Evolutionary conservation across 2,888 invertebrate genomes (phyloP), one percentile per base, ranked within the genome.

Genomic region (Pandemis heparana): DNA sequence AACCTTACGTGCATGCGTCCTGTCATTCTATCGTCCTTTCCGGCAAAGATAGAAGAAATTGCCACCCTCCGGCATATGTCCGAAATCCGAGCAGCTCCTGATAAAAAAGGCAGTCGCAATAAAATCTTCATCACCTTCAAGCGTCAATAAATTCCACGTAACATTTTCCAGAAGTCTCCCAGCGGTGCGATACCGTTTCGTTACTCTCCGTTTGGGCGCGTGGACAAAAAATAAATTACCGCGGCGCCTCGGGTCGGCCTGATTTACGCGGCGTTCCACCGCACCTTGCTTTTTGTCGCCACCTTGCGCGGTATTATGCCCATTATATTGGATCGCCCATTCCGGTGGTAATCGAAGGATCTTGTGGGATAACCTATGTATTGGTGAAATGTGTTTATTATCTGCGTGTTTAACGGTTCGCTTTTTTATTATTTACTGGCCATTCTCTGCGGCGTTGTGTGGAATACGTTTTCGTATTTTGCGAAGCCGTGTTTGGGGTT

Each of bases 201-300:
- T 69, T 73, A 69, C 72, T 68, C 71, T 39, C 66, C 53, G 66
- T 68, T 53, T 41, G 65, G 60, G 56, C 56, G 46, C 56, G 68
- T 70, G 74, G 74, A 74, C 74, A 74, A 74, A 70, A 74, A 74
- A 74, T 74, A 74, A 70, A 74, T 74, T 74, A 70, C 69, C 69
- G 70, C 59, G 62, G 62, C 23, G 41, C 65, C 53, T 16, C 43
- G 70, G 64, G 69, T 43, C 51, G 66, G 61, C 53, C 74, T 74
- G 74, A 74, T 74, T 74, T 74, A 74, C 74, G 60, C 41, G 23
- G 46, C 64, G 39, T 59, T 1, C 43, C 63, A 23, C 63, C 51
- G 59, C 59, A 59, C 64, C 64, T 64, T 38, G 74, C 74, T 74
- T 74, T 74, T 74, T 74, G 74, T 74, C 65, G 65, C 62, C 64